Evolutionary conservation across 2,113 vertebrate genomes (phyloP), one percentile per base, ranked within the genome.

Genomic region (Myodes glareolus): DNA sequence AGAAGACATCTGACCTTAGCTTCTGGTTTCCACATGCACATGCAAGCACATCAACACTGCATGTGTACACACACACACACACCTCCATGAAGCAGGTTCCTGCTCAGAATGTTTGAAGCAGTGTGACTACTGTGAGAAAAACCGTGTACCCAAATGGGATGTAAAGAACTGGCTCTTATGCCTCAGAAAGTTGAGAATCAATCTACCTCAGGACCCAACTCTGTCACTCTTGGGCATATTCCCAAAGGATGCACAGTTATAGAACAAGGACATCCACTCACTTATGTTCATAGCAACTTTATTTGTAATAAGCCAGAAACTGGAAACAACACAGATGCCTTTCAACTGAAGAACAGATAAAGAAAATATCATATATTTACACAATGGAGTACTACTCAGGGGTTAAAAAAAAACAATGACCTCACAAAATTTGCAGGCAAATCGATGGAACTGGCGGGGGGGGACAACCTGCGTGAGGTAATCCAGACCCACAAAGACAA

Each of bases 61-160:
- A 21, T 47, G 45, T 25, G 3, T 4, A 33, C 13, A 29, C 31
- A 68, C 31, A 14, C 13, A 14, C 12, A 31, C 29, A 13, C 29
- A 31, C 29, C 47, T 36, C 77, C 17, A 21, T 82, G 67, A 94
- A 93, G 39, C 1, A 7, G 47, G 63, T 9, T 29, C 75, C 96
- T 67, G 33, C 47, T 96, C 88, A 94, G 63, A n/a, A 73, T 73
- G 23, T 63, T 39, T 78, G 67, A 39, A 86, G 13, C 50, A 87
- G 19, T 88, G 90, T 89, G 72, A 88, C 16, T 42, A 65, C 55
- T 92, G 29, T 78, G 65, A 94, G 78, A 52, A 93, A 92, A 76
- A 93, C 55, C 0, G 0, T 36, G 27, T 93, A 76, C 16, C 68
- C 63, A 58, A 76, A 12, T 39, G 94, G 75, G 19, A 72, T n/a